Conservation (phyloP, 2,888 invertebrate species). For the Antheraea assamensis region DNA sequence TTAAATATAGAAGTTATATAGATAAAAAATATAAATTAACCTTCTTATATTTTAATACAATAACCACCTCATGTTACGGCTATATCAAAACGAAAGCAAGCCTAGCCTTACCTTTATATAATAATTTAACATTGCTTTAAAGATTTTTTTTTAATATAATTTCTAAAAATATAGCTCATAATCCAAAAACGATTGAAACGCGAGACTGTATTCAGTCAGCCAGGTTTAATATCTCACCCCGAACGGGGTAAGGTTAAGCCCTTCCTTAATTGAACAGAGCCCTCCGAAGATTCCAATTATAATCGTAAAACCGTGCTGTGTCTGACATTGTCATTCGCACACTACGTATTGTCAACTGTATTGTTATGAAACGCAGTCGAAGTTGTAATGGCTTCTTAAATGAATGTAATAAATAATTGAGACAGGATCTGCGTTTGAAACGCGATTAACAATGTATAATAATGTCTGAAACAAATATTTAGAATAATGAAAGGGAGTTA, state of each 20-base stretch:
- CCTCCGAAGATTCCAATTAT: constrained; percentile 70
- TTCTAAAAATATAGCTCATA: not conserved
- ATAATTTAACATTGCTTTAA: too few species aligned
- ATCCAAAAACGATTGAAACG: constrained; percentile 32
- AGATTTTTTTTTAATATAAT: too few species aligned
- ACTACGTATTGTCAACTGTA: not conserved
- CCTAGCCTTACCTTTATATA: too few species aligned
- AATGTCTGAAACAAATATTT: not conserved
- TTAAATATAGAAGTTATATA: too few species aligned
- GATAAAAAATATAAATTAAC: too few species aligned
- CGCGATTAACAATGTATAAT: not conserved
- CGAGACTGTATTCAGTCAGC: constrained; percentile 29
- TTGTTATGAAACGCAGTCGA: not conserved
- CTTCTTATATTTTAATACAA: too few species aligned
- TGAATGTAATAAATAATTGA: not conserved
- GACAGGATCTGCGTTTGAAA: not conserved
- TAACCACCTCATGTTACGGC: too few species aligned
- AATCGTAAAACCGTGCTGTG: constrained; percentile 41
- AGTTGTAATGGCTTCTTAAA: not conserved
- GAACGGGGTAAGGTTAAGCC: constrained; percentile 43
- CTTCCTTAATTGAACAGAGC: constrained; percentile 57
- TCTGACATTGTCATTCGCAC: constrained; percentile 1
- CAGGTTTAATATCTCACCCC: constrained; percentile 31
- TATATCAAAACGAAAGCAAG: too few species aligned
- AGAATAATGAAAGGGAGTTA: not conserved